Evolutionary conservation across 2,113 vertebrate genomes (phyloP), one percentile per base, ranked within the genome.

Genomic region (Taurulus bubalis): DNA sequence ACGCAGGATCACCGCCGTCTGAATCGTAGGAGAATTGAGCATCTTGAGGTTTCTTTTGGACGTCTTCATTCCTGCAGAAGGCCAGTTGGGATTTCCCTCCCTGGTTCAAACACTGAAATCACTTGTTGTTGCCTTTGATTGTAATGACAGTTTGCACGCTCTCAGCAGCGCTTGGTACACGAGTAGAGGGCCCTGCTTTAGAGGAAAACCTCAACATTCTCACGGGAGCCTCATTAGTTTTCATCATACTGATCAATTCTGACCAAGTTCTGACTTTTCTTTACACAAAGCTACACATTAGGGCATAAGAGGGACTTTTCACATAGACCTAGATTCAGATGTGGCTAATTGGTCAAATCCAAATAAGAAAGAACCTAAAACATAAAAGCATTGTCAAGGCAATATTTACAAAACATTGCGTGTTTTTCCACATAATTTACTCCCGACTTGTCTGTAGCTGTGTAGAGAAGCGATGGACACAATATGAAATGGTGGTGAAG

Each of bases 341-440:
- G 53, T 24, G 56, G 55, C 36, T 24, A 47, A 67, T 8, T 32
- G 8, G 32, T 34, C 34, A 32, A 42, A 42, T 8, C 15, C 6
- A 53, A 32, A 7, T n/a, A 45, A 18, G 30, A 32, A 38, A 8
- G 11, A 34, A 62, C 15, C 20, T 45, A n/a, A 53, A 53, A 53
- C 20, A 51, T 56, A 40, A 65, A 38, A 22, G 32, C 16, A 59
- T 47, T 47, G 45, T 51, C 18, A 51, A 51, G 6, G 47, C 16
- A 22, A 22, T 51, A 60, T 22, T 51, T 34, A n/a, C 53, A 62
- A 65, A 51, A 9, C 20, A 40, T 69, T n/a, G n/a, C 24, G 18
- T 74, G 8, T 59, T 62, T 40, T 77, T 80, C 36, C 15, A 16
- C 30, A 40, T 60, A n/a, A 42, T 64, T 49, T 8, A 34, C 11